Evolutionary conservation across 2,113 vertebrate genomes (phyloP).

Genomic region (Ptychochromis oligacanthus): DNA sequence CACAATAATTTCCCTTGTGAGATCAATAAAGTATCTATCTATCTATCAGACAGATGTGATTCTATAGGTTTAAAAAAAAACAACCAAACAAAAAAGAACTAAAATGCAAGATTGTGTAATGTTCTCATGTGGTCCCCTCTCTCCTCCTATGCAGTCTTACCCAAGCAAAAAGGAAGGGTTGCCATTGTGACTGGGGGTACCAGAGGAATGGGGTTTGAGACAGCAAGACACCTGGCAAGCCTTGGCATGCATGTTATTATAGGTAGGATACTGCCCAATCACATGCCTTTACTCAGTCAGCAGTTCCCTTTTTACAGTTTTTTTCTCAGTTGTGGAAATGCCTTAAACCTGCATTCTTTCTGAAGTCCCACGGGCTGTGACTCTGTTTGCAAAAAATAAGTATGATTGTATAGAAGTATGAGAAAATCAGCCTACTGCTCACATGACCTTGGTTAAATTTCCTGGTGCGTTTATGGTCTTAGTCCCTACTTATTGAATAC

Average conservation of each 20-base stretch:
- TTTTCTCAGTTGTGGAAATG: not conserved
- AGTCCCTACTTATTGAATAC: too few relatives aligned
- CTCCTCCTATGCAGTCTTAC: constrained; percentile 78
- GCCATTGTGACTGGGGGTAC: constrained; percentile 92
- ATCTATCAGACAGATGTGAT: too few relatives aligned
- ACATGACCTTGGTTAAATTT: not conserved
- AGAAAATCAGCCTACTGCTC: not conserved
- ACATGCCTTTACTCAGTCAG: not conserved
- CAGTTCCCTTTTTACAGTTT: not conserved
- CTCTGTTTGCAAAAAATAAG: not conserved
- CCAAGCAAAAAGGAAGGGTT: constrained; percentile 87
- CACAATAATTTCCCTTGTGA: too few relatives aligned
- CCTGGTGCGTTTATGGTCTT: too few relatives aligned
- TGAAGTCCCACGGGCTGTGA: not conserved
- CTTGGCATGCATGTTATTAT: constrained; percentile 93
- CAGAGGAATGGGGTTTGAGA: constrained; percentile 89
- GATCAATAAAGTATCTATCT: too few relatives aligned
- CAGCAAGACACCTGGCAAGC: constrained; percentile 83
- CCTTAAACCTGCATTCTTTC: not conserved
- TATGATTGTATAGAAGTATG: not conserved
- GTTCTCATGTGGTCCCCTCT: constrained; percentile 46
- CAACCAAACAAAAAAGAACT: too few relatives aligned
- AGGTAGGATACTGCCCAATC: constrained; percentile 79
- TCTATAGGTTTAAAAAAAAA: too few relatives aligned
- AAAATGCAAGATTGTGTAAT: not conserved